phyloP scores from a whole-genome alignment of 2,113 vertebrate genomes.

The Cathartes aura region DNA sequence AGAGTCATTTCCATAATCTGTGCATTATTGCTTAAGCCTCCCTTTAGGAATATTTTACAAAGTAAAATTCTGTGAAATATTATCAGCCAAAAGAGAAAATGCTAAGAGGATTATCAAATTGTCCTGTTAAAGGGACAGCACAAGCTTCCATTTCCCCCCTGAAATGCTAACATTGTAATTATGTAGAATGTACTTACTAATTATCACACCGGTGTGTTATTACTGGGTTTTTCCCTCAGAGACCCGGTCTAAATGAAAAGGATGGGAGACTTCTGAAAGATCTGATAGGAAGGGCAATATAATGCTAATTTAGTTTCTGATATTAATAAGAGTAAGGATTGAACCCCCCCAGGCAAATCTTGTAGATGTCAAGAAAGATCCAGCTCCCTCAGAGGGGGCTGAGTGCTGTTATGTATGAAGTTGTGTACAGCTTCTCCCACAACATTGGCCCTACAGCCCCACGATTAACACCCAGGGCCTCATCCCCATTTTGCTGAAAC shows the following conservation, averaged over 20 bases:
- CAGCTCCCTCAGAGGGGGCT: rapidly evolving
- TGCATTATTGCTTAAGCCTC: slow-evolving; percentile 85
- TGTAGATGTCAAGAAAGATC: background rate
- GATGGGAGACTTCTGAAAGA: slow-evolving; percentile 35
- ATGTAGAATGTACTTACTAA: slow-evolving; percentile 54
- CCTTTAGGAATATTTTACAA: slow-evolving; percentile 87
- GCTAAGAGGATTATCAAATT: slow-evolving; percentile 78
- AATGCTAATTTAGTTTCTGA: slow-evolving; percentile 23
- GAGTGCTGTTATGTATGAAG: background rate
- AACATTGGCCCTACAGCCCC: background rate
- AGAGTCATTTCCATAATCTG: slow-evolving; percentile 90
- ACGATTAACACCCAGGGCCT: background rate
- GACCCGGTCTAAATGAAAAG: slow-evolving; percentile 52
- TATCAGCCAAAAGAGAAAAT: slow-evolving; percentile 73
- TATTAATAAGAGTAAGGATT: background rate
- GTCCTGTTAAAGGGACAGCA: slow-evolving; percentile 75
- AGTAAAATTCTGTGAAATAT: slow-evolving; percentile 77
- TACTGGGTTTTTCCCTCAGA: background rate
- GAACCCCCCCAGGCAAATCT: background rate
- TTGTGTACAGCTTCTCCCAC: background rate
- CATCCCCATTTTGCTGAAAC: background rate
- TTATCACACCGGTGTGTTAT: slow-evolving; percentile 46
- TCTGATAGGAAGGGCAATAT: slow-evolving; percentile 34
- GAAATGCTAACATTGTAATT: slow-evolving; percentile 67
- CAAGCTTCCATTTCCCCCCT: slow-evolving; percentile 65